phyloP scores from a whole-genome alignment of 2,888 invertebrate genomes.

The Epirrita christyi region DNA sequence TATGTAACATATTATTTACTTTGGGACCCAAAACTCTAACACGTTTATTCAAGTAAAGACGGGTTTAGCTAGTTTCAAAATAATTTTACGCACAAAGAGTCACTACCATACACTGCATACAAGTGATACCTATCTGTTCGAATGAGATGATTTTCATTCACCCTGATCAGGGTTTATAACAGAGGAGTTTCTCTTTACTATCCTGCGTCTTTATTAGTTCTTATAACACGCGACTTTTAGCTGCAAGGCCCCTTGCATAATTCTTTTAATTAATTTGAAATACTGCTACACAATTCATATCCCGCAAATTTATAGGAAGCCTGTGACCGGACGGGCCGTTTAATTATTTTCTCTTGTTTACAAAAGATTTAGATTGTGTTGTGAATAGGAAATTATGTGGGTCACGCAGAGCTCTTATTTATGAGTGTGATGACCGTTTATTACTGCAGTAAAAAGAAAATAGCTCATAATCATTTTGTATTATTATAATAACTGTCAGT shows the following conservation, averaged over 20 bases:
- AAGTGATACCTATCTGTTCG: too few species aligned
- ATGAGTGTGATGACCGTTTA: constrained; percentile 17
- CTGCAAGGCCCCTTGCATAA: constrained; percentile 61
- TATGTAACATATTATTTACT: constrained; percentile 47
- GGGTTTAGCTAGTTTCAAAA: too few species aligned
- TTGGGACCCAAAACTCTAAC: too few species aligned
- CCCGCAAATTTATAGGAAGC: constrained; percentile 64
- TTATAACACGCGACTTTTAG: constrained; percentile 53
- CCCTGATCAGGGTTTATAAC: too few species aligned
- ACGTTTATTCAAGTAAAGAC: too few species aligned
- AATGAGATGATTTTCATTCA: too few species aligned
- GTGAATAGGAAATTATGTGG: constrained; percentile 28
- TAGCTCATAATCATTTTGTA: background rate
- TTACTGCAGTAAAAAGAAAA: constrained; percentile 13
- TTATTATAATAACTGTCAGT: too few species aligned
- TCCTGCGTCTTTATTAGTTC: constrained; percentile 35
- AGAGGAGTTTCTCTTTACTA: too few species aligned
- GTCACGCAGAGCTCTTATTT: constrained; percentile 29
- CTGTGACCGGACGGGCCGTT: constrained; percentile 53
- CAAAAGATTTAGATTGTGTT: constrained; percentile 62
- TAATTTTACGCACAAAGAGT: too few species aligned
- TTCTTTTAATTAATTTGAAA: constrained; percentile 70
- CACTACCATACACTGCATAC: too few species aligned
- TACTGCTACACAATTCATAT: constrained; percentile 64
- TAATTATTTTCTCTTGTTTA: constrained; percentile 76